These are phyloP conservation scores for Dendrolimus punctatus DNA, from an alignment of 1,140 invertebrate genomes.

Conservation along the genomic window DNA sequence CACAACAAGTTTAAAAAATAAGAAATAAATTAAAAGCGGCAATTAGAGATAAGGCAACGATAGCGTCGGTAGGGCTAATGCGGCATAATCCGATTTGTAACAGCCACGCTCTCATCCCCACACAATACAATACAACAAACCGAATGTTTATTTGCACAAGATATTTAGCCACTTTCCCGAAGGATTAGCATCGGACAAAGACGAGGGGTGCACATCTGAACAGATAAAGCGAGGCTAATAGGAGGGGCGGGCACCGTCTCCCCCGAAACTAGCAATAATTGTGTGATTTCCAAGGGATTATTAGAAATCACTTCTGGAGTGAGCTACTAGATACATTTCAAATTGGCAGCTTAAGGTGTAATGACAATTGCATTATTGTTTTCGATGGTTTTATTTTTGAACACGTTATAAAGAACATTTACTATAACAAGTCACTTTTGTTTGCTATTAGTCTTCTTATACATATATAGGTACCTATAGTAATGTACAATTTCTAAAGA, in stretches of 20 bases:
- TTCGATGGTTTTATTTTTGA: no score
- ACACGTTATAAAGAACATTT: no score
- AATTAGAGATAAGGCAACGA: slow-evolving; percentile 45
- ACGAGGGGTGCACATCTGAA: slow-evolving; percentile 26
- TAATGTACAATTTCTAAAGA: no score
- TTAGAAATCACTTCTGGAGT: slow-evolving; percentile 13
- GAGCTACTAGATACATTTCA: not conserved
- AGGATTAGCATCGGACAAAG: slow-evolving; percentile 59
- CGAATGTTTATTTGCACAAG: slow-evolving; percentile 69
- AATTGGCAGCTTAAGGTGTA: no score
- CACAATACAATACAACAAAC: slow-evolving; percentile 58
- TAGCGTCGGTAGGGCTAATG: slow-evolving; percentile 31
- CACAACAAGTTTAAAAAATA: no score
- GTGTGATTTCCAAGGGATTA: slow-evolving; percentile 44
- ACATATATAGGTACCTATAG: no score
- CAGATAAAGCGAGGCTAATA: slow-evolving; percentile 58
- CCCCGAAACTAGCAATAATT: slow-evolving; percentile 41
- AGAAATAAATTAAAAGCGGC: not conserved
- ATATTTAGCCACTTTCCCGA: slow-evolving; percentile 68
- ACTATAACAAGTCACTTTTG: no score
- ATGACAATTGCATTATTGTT: no score
- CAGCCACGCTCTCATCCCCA: slow-evolving; percentile 38
- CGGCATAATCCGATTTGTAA: slow-evolving; percentile 60
- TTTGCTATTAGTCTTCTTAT: no score
- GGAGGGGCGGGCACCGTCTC: slow-evolving; percentile 44